A percentile compares a stretch with the other conserved stretches of the same genome.
Conservation (phyloP, 2,797 vertebrate species). For the Diglossa cyanea region DNA sequence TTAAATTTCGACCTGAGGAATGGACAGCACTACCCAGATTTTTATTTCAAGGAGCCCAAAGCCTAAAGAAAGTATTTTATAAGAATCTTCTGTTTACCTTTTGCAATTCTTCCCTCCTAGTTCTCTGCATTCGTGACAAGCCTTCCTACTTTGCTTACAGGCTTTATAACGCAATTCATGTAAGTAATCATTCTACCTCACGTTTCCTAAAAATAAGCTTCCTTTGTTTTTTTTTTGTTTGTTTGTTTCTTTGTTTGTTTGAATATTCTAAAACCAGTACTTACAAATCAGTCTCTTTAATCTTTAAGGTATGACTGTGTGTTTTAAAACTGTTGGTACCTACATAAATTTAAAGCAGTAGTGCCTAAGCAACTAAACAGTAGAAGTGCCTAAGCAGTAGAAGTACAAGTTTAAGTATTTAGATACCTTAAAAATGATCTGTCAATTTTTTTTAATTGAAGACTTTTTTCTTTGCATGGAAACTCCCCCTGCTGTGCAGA, state of each 20-base stretch:
- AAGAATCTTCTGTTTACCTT: neutral
- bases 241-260: neutral
- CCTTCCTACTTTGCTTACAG: constrained; percentile 79
- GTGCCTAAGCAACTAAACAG: neutral
- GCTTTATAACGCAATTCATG: constrained; percentile 77
- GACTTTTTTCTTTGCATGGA: neutral
- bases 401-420: neutral
- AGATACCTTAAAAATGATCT: neutral
- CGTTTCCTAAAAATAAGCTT: neutral
- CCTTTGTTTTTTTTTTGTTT: no score
- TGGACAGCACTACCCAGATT: neutral
- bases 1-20: neutral
- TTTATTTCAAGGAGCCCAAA: neutral
- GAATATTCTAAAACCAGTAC: neutral
- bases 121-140: constrained; percentile 78
- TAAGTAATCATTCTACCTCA: constrained; percentile 63
- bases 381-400: neutral
- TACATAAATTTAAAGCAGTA: neutral
- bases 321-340: neutral
- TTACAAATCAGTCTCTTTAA: neutral
- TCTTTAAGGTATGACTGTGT: neutral
- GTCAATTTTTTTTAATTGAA: neutral
- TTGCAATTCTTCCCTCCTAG: constrained; percentile 54
- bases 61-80: neutral
- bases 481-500: neutral